Base-by-base conservation (phyloP, 2,888 invertebrate genomes). In the Megalurothrips usitatus region DNA sequence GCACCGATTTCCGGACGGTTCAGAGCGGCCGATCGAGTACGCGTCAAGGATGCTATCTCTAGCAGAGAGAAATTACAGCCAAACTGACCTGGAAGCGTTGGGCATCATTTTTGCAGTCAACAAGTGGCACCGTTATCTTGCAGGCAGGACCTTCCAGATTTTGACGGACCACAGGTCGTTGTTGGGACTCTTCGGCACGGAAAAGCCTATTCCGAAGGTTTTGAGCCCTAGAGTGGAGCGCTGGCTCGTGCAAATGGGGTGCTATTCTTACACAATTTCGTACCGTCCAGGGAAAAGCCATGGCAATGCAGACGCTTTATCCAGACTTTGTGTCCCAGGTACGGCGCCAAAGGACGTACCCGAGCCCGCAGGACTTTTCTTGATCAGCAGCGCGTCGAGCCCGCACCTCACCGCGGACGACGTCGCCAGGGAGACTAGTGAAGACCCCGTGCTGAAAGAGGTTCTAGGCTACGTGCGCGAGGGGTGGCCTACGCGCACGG, bases 191-290 rank as follows among this genome's bases (percentile, higher is more conserved):
- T 82, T 82, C 63, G 82, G 80, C 28, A 28, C 81, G 19, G 81
- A 82, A 52, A 80, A 78, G n/a, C 81, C 81, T 23, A 79, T 83
- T n/a, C 82, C 82, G n/a, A n/a, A 80, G 48, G 80, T 82, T 2
- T 3, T 48, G 43, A 48, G 43, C 34, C 28, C 28, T 1, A 78
- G 78, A 10, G 75, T 82, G 28, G 82, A 82, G 80, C 17, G 82
- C 49, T 83, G 81, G 82, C 81, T 82, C 17, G 79, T 80, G 48
- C 80, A 81, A 78, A 82, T 83, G 78, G 78, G 79, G 23, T 79
- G 81, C 0, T 83, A 81, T 79, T 26, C 82, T 52, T 82, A 79
- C 80, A 82, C 82, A 14, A 82, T 83, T 2, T 17, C 12, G 19
- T 52, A 52, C 52, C 12, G 52, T 2, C 52, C 52, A 12, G 52